These are phyloP conservation scores for Oligia latruncula DNA, from an alignment of 2,888 invertebrate species.

Conservation along the genomic window DNA sequence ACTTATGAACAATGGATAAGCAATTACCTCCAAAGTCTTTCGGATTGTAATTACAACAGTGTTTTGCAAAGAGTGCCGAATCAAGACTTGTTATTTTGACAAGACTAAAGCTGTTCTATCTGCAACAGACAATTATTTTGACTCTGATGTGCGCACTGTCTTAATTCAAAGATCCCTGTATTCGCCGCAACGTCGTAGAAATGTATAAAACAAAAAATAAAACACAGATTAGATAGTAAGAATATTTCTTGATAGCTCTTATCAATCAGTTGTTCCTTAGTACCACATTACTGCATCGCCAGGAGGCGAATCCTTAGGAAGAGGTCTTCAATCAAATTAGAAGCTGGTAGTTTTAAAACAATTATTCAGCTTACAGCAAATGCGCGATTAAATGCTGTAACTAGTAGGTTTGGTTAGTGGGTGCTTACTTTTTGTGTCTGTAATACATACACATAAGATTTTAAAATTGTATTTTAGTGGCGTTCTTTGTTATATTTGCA, in stretches of 20 bases:
- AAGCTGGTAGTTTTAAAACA: conserved; percentile 69
- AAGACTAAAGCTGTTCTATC: not conserved
- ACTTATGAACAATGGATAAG: not conserved
- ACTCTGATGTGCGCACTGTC: not conserved
- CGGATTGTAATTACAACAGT: too few species aligned
- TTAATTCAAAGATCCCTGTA: conserved; percentile 16
- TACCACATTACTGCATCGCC: conserved; percentile 49
- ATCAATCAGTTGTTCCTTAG: conserved; percentile 66
- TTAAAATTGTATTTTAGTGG: not conserved
- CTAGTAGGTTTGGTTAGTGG: conserved; percentile 22
- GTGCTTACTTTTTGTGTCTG: conserved; percentile 13
- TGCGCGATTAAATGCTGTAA: conserved; percentile 64
- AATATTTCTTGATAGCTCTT: conserved; percentile 62
- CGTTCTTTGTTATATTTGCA: not conserved
- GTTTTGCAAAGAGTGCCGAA: not conserved
- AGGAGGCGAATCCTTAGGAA: conserved; percentile 56
- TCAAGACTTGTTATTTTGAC: not conserved
- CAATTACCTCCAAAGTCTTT: not conserved
- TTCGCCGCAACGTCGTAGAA: conserved; percentile 15
- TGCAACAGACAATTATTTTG: not conserved
- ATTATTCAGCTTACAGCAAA: conserved; percentile 63
- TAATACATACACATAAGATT: not conserved
- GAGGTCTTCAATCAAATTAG: conserved; percentile 65
- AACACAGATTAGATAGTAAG: conserved; percentile 46
- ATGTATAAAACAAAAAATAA: conserved; percentile 36